A percentile compares a stretch with the other conserved stretches of the same genome.
Conservation (phyloP, 1,140 invertebrate genomes). For the Pollicipes pollicipes region DNA sequence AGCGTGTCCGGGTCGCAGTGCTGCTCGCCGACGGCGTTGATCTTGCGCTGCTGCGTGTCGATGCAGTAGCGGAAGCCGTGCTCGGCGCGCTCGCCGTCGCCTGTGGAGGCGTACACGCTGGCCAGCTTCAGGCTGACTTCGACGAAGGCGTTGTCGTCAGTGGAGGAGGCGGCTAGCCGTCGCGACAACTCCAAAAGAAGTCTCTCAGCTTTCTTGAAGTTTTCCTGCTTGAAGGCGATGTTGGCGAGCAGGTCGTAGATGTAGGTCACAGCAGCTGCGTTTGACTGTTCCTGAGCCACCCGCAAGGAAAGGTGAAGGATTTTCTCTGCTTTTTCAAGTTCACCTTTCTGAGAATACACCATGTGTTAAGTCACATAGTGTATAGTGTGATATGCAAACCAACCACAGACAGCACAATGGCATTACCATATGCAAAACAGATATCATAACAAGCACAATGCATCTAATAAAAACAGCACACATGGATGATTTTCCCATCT, state of each 20-base stretch:
- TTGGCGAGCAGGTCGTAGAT: constrained; percentile 82
- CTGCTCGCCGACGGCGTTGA: constrained; percentile 24
- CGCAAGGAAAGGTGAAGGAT: constrained; percentile 62
- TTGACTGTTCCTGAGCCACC: constrained; percentile 57
- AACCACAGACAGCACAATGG: too few species aligned
- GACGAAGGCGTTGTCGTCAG: constrained; percentile 55
- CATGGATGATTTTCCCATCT: too few species aligned
- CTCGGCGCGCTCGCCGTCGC: constrained; percentile 45
- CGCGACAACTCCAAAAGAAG: constrained; percentile 65
- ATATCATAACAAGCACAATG: background rate
- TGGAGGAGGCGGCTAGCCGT: constrained; percentile 26
- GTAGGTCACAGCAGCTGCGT: constrained; percentile 57
- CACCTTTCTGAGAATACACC: constrained; percentile 37
- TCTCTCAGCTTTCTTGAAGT: constrained; percentile 63
- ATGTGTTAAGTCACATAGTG: too few species aligned
- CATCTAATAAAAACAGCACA: too few species aligned
- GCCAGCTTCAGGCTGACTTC: constrained; percentile 47
- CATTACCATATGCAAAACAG: background rate
- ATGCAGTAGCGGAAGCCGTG: constrained; percentile 58
- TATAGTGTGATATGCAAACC: too few species aligned
- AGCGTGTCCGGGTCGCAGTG: constrained; percentile 37
- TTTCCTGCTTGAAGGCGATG: constrained; percentile 52
- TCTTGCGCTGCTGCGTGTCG: constrained; percentile 36
- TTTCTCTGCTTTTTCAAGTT: constrained; percentile 62
- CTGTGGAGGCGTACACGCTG: constrained; percentile 34